phyloP scores from a whole-genome alignment of 1,140 invertebrate genomes.

The Brachionus asplanchnoidis region DNA sequence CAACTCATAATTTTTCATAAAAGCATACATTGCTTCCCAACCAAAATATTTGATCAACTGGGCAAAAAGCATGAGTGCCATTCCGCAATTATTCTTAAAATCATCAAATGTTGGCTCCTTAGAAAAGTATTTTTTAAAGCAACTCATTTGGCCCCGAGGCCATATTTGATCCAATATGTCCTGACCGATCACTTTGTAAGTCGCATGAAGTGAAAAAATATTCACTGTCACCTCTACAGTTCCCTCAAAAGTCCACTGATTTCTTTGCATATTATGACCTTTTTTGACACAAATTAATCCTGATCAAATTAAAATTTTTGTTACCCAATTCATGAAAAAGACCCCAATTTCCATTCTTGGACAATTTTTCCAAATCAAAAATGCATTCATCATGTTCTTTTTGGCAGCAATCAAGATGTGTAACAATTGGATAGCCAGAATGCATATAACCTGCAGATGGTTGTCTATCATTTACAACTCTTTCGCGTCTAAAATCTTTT shows the following conservation, averaged over 20 bases:
- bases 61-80: constrained; percentile 43
- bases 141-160: constrained; percentile 21
- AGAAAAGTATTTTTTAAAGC: constrained; percentile 40
- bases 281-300: not conserved
- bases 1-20: constrained; percentile 43
- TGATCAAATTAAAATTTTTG: constrained; percentile 43
- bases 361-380: constrained; percentile 32
- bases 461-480: constrained; percentile 46
- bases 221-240: constrained; percentile 46
- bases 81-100: constrained; percentile 42
- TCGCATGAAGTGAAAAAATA: constrained; percentile 47
- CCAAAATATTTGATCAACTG: constrained; percentile 43
- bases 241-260: constrained; percentile 45
- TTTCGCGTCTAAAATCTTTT: constrained; percentile 34
- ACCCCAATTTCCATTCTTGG: constrained; percentile 44
- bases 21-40: constrained; percentile 39
- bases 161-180: constrained; percentile 44
- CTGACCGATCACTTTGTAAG: constrained; percentile 43
- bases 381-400: constrained; percentile 42
- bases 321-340: constrained; percentile 46
- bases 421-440: constrained; percentile 46
- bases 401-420: constrained; percentile 45
- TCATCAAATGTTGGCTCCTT: not conserved
- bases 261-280: constrained; percentile 41
- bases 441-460: constrained; percentile 46